Evolutionary conservation across 2,113 vertebrate species (phyloP).

Genomic region (Aix galericulata): DNA sequence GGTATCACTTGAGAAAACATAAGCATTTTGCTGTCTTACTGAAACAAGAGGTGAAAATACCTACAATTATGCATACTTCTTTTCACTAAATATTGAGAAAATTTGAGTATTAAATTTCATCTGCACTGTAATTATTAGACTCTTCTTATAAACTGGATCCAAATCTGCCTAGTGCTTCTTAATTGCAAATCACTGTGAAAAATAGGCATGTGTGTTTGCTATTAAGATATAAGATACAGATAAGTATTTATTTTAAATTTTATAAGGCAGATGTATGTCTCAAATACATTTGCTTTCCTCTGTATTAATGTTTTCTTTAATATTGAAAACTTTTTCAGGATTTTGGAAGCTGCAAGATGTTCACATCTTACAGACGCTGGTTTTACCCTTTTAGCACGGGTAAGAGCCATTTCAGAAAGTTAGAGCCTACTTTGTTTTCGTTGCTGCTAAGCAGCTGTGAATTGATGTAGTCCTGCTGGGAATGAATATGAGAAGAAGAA

Average conservation of each 20-base stretch:
- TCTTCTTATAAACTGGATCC: background rate
- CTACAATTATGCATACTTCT: background rate
- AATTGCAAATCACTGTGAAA: background rate
- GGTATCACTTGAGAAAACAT: background rate
- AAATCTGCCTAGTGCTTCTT: background rate
- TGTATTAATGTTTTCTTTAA: background rate
- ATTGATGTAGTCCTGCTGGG: background rate
- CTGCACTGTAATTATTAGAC: background rate
- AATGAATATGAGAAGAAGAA: background rate
- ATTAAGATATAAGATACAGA: background rate
- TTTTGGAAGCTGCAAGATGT: conserved; percentile 91
- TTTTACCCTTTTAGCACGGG: conserved; percentile 89
- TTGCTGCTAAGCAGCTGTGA: background rate
- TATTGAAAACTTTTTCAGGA: conserved; percentile 75
- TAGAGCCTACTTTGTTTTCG: background rate
- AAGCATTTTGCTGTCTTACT: background rate
- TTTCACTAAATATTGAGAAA: background rate
- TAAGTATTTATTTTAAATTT: background rate
- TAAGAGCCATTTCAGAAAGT: conserved; percentile 65
- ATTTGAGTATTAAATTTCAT: background rate
- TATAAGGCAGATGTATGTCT: background rate
- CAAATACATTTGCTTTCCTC: background rate
- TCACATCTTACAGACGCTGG: conserved; percentile 92
- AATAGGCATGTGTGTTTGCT: background rate
- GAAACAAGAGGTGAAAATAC: background rate